Evolutionary conservation across 2,113 vertebrate species (phyloP).

Genomic region (Nothobranchius kuhntae): DNA sequence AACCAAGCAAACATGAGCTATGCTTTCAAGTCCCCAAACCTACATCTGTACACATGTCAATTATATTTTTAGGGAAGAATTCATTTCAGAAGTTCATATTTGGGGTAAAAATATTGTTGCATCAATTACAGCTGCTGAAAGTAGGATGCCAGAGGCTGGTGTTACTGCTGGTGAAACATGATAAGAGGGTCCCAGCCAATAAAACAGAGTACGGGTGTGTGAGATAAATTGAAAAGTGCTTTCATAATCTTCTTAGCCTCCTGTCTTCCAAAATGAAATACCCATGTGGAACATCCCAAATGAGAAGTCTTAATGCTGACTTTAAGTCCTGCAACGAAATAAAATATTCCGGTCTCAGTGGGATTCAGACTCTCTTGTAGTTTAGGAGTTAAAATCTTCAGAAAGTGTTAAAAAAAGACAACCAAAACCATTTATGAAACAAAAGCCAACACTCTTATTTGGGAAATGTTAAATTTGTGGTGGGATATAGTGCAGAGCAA

Average conservation of each 20-base stretch:
- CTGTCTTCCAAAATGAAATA: slow-evolving; percentile 77
- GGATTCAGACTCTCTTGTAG: slow-evolving; percentile 50
- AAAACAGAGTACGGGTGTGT: slow-evolving; percentile 68
- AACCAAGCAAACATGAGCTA: background rate
- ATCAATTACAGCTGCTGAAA: slow-evolving; percentile 47
- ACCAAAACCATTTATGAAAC: background rate
- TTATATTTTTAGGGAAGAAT: background rate
- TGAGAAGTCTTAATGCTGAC: slow-evolving; percentile 63
- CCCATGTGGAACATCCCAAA: slow-evolving; percentile 75
- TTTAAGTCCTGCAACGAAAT: slow-evolving; percentile 62
- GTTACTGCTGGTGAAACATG: slow-evolving; percentile 79
- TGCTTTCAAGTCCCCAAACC: background rate
- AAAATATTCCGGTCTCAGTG: slow-evolving; percentile 58
- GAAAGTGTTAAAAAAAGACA: slow-evolving; percentile 30
- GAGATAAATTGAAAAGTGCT: slow-evolving; percentile 81
- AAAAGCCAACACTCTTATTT: too few species aligned
- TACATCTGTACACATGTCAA: slow-evolving; percentile 2
- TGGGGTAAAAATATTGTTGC: slow-evolving; percentile 35
- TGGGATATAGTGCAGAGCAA: too few species aligned
- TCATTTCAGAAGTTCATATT: slow-evolving; percentile 16
- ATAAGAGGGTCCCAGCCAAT: slow-evolving; percentile 81
- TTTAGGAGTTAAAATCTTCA: slow-evolving; percentile 48
- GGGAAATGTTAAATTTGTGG: background rate
- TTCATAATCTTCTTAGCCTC: slow-evolving; percentile 80
- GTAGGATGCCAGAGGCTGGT: slow-evolving; percentile 67